A percentile compares a stretch with the other conserved stretches of the same genome.
These are phyloP conservation scores for Falco concolor DNA, from an alignment of 2,797 vertebrate species.

Conservation along the genomic window DNA sequence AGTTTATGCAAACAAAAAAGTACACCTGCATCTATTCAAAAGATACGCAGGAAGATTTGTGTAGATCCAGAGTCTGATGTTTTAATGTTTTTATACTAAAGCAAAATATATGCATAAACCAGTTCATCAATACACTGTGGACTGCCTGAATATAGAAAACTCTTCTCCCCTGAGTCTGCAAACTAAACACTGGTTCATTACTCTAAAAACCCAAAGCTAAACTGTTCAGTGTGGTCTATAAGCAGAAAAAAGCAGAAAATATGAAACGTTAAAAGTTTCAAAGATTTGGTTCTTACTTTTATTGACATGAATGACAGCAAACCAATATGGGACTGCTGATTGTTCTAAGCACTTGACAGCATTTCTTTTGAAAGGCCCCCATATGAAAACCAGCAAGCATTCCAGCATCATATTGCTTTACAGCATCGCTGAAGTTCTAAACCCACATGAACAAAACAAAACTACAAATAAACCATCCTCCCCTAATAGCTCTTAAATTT, in stretches of 20 bases:
- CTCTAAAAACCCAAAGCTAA: not conserved
- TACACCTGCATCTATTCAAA: not conserved
- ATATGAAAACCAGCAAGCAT: not conserved
- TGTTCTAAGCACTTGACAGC: not conserved
- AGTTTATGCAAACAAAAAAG: not conserved
- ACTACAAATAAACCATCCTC: not conserved
- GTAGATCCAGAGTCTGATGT: not conserved
- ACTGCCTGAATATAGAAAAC: not conserved
- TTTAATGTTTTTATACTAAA: not conserved
- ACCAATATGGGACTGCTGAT: not conserved
- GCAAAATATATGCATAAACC: not conserved
- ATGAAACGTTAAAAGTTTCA: not conserved
- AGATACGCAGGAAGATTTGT: not conserved
- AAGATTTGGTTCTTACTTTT: not conserved
- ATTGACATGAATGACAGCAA: not conserved
- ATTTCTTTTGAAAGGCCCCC: not conserved
- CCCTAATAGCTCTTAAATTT: not conserved
- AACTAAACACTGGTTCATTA: not conserved
- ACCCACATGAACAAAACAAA: not conserved
- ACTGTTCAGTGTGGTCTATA: not conserved
- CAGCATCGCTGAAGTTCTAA: not conserved
- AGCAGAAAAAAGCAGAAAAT: not conserved
- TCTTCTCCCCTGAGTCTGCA: not conserved
- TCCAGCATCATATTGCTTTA: not conserved
- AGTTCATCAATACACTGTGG: not conserved